Conservation (phyloP, 1,140 invertebrate species). For the Diachasmimorpha longicaudata region DNA sequence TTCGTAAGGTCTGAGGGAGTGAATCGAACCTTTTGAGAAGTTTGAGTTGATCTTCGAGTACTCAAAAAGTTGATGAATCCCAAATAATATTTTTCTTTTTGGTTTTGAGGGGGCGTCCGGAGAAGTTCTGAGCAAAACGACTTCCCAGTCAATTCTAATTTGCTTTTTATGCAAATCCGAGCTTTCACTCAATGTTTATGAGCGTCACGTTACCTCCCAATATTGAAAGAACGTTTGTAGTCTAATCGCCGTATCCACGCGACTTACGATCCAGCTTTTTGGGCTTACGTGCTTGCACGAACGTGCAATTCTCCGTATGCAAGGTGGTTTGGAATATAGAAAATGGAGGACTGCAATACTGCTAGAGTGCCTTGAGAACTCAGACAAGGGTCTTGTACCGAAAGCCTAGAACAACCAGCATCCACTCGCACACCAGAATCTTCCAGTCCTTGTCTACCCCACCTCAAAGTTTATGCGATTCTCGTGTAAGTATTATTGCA, state of each 20-base stretch:
- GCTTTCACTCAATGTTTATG: not conserved
- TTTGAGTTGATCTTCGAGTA: too few species aligned
- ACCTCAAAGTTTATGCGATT: conserved; percentile 23
- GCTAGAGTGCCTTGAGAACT: not conserved
- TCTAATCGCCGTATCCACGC: conserved; percentile 8
- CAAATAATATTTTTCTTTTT: too few species aligned
- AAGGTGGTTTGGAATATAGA: conserved; percentile 12
- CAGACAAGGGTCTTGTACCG: conserved; percentile 4
- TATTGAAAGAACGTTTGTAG: not conserved
- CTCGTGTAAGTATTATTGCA: conserved; percentile 29
- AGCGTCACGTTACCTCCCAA: not conserved
- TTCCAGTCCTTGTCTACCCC: not conserved
- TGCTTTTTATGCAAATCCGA: too few species aligned
- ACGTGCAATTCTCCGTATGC: conserved; percentile 18
- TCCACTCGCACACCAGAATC: not conserved
- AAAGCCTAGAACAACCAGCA: not conserved
- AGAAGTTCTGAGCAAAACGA: too few species aligned
- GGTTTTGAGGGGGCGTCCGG: too few species aligned
- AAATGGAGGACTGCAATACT: conserved; percentile 16
- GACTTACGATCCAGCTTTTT: conserved; percentile 25
- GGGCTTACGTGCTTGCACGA: conserved; percentile 18
- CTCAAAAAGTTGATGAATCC: too few species aligned
- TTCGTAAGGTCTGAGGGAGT: too few species aligned
- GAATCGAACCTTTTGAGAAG: too few species aligned
- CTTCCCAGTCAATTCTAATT: too few species aligned